Evolutionary conservation across 2,797 vertebrate genomes (phyloP).

Genomic region (Nyctibius grandis): DNA sequence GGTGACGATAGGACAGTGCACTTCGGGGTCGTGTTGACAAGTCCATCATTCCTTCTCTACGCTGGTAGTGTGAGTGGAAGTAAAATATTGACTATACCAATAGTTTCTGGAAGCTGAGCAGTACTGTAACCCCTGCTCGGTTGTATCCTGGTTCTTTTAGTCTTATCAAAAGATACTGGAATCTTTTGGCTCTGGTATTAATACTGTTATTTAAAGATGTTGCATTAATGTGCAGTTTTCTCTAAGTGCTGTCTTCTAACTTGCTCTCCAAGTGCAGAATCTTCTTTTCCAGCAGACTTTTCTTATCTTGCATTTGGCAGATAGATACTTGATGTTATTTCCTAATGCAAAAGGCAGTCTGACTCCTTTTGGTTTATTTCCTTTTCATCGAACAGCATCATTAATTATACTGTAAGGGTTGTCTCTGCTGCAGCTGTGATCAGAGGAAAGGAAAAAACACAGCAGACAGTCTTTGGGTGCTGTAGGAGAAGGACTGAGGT

Average conservation of each 20-base stretch:
- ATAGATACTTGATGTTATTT: background rate
- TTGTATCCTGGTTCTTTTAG: background rate
- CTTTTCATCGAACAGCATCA: background rate
- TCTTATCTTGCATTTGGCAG: background rate
- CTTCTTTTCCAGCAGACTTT: background rate
- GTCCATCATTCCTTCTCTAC: background rate
- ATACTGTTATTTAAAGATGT: background rate
- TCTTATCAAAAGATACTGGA: background rate
- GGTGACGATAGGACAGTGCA: background rate
- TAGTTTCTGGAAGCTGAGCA: background rate
- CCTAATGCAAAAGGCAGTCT: background rate
- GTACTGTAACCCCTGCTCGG: background rate
- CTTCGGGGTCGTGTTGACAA: background rate
- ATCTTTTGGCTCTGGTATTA: background rate
- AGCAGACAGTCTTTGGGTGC: background rate
- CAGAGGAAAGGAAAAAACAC: background rate
- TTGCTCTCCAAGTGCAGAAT: background rate
- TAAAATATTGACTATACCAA: background rate
- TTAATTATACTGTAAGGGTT: background rate
- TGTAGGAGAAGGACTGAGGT: background rate
- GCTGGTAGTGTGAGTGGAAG: background rate
- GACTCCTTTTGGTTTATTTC: slow-evolving; percentile 11
- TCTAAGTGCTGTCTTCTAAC: background rate
- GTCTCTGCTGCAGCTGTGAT: background rate
- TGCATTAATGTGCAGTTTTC: background rate